Evolutionary conservation across 2,113 vertebrate genomes (phyloP).

Genomic region (Rhinolophus ferrumequinum): DNA sequence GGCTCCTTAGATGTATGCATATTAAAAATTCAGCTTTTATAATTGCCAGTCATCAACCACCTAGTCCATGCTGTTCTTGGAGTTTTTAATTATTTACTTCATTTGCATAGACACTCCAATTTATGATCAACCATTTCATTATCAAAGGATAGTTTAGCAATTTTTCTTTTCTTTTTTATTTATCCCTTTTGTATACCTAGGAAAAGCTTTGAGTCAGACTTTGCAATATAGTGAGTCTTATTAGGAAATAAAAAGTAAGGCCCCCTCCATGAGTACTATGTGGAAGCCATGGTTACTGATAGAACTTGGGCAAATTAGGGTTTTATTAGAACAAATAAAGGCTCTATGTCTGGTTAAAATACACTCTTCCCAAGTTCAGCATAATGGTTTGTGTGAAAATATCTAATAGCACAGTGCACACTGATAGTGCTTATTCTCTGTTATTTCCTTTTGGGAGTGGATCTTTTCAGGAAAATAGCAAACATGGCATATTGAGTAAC

Average conservation of each 20-base stretch:
- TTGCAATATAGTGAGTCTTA: constrained; percentile 42
- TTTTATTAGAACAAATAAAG: constrained; percentile 61
- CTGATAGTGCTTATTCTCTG: constrained; percentile 36
- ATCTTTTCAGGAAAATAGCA: constrained; percentile 50
- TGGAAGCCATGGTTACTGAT: constrained; percentile 69
- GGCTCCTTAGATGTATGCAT: constrained; percentile 88
- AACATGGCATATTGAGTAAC: not conserved
- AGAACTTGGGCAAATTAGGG: constrained; percentile 36
- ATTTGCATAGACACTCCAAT: constrained; percentile 90
- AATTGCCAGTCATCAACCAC: constrained; percentile 91
- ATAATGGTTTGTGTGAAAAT: constrained; percentile 53
- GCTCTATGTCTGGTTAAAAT: constrained; percentile 28
- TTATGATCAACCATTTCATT: constrained; percentile 88
- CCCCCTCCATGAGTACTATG: not conserved
- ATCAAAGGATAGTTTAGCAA: constrained; percentile 86
- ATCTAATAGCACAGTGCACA: not conserved
- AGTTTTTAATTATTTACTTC: constrained; percentile 92
- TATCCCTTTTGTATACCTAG: constrained; percentile 78
- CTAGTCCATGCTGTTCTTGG: constrained; percentile 88
- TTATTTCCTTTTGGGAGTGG: constrained; percentile 39
- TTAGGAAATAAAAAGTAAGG: constrained; percentile 50
- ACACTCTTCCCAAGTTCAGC: not conserved
- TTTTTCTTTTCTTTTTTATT: constrained; percentile 86
- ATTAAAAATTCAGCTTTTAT: constrained; percentile 90
- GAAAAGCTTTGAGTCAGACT: constrained; percentile 69